phyloP scores from a whole-genome alignment of 2,797 vertebrate species.

The Gila robusta region DNA sequence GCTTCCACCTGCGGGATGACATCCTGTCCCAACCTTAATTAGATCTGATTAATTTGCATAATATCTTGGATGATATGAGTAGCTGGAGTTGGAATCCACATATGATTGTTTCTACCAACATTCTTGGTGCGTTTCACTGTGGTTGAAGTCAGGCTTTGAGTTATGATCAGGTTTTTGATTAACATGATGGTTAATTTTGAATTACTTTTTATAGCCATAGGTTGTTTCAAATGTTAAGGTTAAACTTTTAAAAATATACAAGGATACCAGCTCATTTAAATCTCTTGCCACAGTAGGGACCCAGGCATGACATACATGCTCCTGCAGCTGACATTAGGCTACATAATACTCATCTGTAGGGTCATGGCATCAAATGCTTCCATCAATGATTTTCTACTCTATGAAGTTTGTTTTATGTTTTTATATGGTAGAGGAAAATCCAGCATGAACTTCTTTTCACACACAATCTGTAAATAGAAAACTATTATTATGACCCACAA shows the following conservation, averaged over 20 bases:
- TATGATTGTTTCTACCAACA: not conserved
- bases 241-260: not conserved
- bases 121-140: not conserved
- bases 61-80: not conserved
- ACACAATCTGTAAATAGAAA: not conserved
- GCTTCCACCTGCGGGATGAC: not conserved
- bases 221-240: not conserved
- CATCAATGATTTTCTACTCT: not conserved
- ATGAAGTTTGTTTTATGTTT: not conserved
- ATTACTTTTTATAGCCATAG: not conserved
- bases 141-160: not conserved
- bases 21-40: constrained; percentile 21
- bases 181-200: not conserved
- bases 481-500: not conserved
- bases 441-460: not conserved
- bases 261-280: not conserved
- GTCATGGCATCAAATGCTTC: not conserved
- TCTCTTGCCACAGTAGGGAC: not conserved
- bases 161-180: not conserved
- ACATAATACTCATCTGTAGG: constrained; percentile 1
- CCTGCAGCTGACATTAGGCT: constrained; percentile 2
- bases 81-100: not conserved
- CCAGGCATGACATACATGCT: not conserved
- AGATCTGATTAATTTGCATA: constrained; percentile 10
- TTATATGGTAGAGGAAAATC: not conserved